Evolutionary conservation across 2,797 vertebrate species (phyloP).

Genomic region (Halcyon badia): DNA sequence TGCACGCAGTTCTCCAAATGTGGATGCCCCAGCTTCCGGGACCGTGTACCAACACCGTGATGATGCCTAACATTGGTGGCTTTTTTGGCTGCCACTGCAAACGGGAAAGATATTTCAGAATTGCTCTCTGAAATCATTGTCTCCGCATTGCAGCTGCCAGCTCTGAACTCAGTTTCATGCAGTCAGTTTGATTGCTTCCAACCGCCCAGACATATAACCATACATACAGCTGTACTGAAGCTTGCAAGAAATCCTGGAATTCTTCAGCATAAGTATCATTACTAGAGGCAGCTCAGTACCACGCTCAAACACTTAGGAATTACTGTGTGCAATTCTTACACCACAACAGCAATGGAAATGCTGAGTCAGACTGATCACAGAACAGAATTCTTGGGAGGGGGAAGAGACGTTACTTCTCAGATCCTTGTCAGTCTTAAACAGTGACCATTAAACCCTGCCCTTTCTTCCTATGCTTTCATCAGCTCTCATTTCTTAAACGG

Average conservation of each 20-base stretch:
- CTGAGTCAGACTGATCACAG: neutral
- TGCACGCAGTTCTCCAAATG: neutral
- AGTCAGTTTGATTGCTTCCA: neutral
- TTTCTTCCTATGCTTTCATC: neutral
- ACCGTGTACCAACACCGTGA: neutral
- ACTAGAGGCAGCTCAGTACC: neutral
- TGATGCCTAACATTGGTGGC: neutral
- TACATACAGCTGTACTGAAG: neutral
- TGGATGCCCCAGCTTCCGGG: neutral
- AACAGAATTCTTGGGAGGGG: neutral
- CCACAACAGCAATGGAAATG: neutral
- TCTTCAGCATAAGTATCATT: neutral
- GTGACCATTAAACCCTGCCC: neutral
- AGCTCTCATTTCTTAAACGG: neutral
- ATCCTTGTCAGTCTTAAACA: neutral
- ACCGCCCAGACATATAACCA: neutral
- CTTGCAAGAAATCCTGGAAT: neutral
- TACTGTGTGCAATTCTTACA: neutral
- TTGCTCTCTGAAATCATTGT: neutral
- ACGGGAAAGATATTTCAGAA: constrained; percentile 44
- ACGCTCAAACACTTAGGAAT: neutral
- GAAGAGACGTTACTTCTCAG: neutral
- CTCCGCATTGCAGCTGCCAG: neutral
- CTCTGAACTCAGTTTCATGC: neutral
- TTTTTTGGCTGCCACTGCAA: constrained; percentile 44